Base-by-base conservation (phyloP, 2,888 invertebrate species). In the Dorcus parallelipipedus region DNA sequence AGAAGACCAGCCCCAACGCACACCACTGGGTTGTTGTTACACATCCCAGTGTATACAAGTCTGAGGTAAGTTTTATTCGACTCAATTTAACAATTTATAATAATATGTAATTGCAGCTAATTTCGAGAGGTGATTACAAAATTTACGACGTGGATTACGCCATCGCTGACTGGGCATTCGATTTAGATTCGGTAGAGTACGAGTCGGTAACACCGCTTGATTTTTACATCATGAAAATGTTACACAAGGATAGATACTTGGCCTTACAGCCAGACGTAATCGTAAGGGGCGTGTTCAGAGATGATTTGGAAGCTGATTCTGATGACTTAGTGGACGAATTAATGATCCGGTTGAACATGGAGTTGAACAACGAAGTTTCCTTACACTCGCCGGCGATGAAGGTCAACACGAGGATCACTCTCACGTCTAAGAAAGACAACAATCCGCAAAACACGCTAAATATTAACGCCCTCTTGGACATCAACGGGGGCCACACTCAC, bases 361-460 rank as follows among this genome's bases (percentile, higher is more conserved):
- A 75, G 49, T 56, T 59, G 62, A 52, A 40, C 62, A 57, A 59
- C 40, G 54, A 64, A 57, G 47, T 40, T 2, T 49, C 51, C 64
- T 52, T 10, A 60, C 52, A 61, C 40, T 64, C 65, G 52, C 49
- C 54, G 26, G 70, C 69, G 9, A 51, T 59, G 26, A 73, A 71
- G 60, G 57, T 64, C 40, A 70, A 66, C 56, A 51, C 64, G 3
- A 71, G 71, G n/a, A 70, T 69, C 45, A 75, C 71, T 2, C 65
- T 73, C 17, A 66, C 73, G 8, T 66, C 73, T 6, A 74, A 74
- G 58, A 72, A 73, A 43, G 70, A 66, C n/a, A 71, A 73, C 7
- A 64, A 66, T 56, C 59, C 65, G 39, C 49, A 69, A 0, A 71
- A 71, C 39, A 71, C 70, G 1, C 79, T 77, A 78, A 73, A 78